Evolutionary conservation across 2,888 invertebrate genomes (phyloP).

Genomic region (Linnaemya tessellans): DNA sequence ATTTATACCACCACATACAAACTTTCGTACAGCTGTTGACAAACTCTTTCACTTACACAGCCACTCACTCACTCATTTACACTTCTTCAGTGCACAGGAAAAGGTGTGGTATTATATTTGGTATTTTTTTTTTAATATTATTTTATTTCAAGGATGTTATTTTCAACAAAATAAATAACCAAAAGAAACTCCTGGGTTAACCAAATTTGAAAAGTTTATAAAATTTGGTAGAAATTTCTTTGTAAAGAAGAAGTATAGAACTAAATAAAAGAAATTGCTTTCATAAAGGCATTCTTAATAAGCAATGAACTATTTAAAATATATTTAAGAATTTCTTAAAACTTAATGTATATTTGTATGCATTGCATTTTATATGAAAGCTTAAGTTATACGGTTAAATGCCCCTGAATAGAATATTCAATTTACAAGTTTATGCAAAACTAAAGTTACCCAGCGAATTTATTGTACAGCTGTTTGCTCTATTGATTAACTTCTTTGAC

Average conservation of each 20-base stretch:
- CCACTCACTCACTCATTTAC: neutral
- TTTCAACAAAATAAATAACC: neutral
- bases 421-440: no score
- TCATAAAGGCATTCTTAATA: slow-evolving; percentile 28
- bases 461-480: no score
- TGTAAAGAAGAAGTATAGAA: neutral
- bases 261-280: slow-evolving; percentile 3
- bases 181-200: slow-evolving; percentile 54
- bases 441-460: no score
- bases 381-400: neutral
- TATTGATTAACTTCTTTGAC: no score
- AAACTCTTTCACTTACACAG: neutral
- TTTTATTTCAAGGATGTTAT: neutral
- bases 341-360: neutral
- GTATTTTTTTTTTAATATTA: neutral
- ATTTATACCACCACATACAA: slow-evolving; percentile 2
- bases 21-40: neutral
- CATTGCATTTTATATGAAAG: neutral
- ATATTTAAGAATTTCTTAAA: slow-evolving; percentile 5
- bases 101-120: slow-evolving; percentile 23
- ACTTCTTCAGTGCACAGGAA: neutral
- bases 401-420: neutral
- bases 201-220: slow-evolving; percentile 54
- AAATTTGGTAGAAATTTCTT: slow-evolving; percentile 12
- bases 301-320: slow-evolving; percentile 6